These are phyloP conservation scores for Cerceris rybyensis DNA, from an alignment of 2,888 invertebrate genomes.

Conservation along the genomic window DNA sequence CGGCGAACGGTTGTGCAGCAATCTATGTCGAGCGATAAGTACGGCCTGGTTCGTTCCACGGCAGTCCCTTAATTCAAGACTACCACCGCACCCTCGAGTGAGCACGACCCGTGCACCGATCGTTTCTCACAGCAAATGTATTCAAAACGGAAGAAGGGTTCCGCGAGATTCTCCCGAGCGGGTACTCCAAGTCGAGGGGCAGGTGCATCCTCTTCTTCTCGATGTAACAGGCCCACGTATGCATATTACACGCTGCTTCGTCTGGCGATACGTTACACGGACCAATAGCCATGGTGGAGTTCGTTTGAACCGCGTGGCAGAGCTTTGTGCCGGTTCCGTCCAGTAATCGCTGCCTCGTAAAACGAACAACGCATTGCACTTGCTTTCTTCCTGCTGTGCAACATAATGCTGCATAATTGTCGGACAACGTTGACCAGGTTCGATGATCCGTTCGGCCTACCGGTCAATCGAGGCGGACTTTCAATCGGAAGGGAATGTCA, in stretches of 20 bases:
- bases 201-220: constrained; percentile 66
- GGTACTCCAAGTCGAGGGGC: constrained; percentile 54
- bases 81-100: constrained; percentile 43
- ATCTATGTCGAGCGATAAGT: constrained; percentile 58
- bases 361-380: constrained; percentile 62
- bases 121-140: constrained; percentile 56
- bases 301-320: constrained; percentile 29
- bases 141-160: constrained; percentile 67
- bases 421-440: constrained; percentile 21
- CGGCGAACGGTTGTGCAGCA: constrained; percentile 35
- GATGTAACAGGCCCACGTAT: constrained; percentile 39
- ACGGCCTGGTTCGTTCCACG: constrained; percentile 29
- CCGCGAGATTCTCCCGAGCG: constrained; percentile 32
- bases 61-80: constrained; percentile 54
- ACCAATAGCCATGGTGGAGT: constrained; percentile 24
- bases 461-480: not conserved
- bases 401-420: constrained; percentile 63
- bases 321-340: constrained; percentile 58
- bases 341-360: constrained; percentile 65
- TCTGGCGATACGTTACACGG: constrained; percentile 36
- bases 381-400: constrained; percentile 32
- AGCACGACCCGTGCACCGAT: constrained; percentile 20
- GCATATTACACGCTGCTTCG: constrained; percentile 47
- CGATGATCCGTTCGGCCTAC: not conserved
- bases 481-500: not conserved